Evolutionary conservation across 2,113 vertebrate species (phyloP).

Genomic region (Oceanodroma tethys): DNA sequence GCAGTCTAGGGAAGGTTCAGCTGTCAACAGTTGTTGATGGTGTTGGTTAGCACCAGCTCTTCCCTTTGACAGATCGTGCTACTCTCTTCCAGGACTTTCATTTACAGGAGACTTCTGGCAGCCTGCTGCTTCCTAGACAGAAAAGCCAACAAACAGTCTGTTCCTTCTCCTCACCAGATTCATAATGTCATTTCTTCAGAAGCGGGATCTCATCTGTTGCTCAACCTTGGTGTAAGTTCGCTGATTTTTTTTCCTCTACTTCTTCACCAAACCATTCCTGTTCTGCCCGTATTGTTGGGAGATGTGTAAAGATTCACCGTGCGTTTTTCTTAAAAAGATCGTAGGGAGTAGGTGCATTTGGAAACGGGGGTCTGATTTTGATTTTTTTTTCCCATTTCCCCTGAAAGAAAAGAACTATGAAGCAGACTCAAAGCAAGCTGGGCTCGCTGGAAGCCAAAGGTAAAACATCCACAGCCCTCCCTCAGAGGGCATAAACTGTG

Average conservation of each 20-base stretch:
- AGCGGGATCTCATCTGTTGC: neutral
- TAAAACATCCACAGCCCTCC: neutral
- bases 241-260: neutral
- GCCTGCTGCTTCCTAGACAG: constrained; percentile 7
- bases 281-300: neutral
- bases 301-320: neutral
- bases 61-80: neutral
- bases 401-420: neutral
- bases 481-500: neutral
- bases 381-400: neutral
- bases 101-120: constrained; percentile 14
- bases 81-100: constrained; percentile 12
- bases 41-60: neutral
- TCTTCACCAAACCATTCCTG: neutral
- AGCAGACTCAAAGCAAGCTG: neutral
- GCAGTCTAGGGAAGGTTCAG: neutral
- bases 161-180: neutral
- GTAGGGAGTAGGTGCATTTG: neutral
- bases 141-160: neutral
- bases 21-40: neutral
- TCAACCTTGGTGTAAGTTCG: neutral
- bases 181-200: neutral
- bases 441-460: neutral
- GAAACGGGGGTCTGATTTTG: neutral
- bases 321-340: neutral